These are phyloP conservation scores for Pandemis cinnamomeana DNA, from an alignment of 2,888 invertebrate species.

Conservation along the genomic window DNA sequence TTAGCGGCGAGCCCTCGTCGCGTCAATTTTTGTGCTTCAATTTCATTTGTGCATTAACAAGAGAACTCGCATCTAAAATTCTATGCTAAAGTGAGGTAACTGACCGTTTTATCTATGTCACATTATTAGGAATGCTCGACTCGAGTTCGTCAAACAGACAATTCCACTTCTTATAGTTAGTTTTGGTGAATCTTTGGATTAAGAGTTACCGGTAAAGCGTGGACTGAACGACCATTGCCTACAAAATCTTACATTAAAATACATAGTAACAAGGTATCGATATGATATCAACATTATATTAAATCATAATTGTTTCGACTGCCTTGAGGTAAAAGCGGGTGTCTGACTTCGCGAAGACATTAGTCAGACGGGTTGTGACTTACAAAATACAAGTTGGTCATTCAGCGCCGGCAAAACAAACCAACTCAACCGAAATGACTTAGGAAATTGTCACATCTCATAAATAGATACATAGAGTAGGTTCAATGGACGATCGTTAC, in stretches of 20 bases:
- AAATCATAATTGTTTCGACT: slow-evolving; percentile 34
- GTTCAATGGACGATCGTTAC: slow-evolving; percentile 79
- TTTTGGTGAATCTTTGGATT: slow-evolving; percentile 37
- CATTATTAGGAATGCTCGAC: slow-evolving; percentile 35
- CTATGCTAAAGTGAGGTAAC: slow-evolving; percentile 38
- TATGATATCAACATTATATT: slow-evolving; percentile 41
- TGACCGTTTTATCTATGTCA: slow-evolving; percentile 23
- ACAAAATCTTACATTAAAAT: slow-evolving; percentile 38
- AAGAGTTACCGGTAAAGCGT: slow-evolving; percentile 35
- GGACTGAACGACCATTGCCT: slow-evolving; percentile 41
- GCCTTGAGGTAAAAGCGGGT: slow-evolving; percentile 36
- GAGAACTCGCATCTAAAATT: slow-evolving; percentile 40
- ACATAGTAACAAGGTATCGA: slow-evolving; percentile 41
- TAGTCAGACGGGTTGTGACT: slow-evolving; percentile 10
- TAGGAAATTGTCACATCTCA: slow-evolving; percentile 39
- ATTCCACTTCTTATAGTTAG: slow-evolving; percentile 35
- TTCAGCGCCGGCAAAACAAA: slow-evolving; percentile 34
- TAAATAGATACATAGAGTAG: slow-evolving; percentile 56
- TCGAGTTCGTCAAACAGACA: slow-evolving; percentile 20
- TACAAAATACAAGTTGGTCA: slow-evolving; percentile 38
- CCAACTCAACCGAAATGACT: slow-evolving; percentile 29
- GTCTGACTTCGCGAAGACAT: slow-evolving; percentile 10
- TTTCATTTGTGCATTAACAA: slow-evolving; percentile 38
- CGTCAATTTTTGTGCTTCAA: slow-evolving; percentile 39
- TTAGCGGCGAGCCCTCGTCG: slow-evolving; percentile 37